These are phyloP conservation scores for Paracentrotus lividus DNA, from an alignment of 53 echinoderm and acorn worm species.

Conservation along the genomic window DNA sequence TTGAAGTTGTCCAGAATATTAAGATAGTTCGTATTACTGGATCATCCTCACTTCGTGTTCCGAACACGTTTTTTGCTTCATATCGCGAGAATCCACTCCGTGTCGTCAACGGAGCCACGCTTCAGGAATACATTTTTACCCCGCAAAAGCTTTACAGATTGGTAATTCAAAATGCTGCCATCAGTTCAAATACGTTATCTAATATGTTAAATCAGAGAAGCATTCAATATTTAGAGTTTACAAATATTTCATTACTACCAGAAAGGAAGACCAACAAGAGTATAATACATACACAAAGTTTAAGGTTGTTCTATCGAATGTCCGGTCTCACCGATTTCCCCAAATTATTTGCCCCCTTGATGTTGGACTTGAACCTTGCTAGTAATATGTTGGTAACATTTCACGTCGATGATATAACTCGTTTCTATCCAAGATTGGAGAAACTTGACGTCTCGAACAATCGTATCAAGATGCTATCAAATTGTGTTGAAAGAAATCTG, in stretches of 20 bases:
- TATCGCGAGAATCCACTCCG: neutral
- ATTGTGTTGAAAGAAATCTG: neutral
- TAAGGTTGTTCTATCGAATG: neutral
- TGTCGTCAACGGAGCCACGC: neutral
- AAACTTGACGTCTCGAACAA: constrained; percentile 28
- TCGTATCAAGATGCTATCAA: neutral
- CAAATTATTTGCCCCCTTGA: neutral
- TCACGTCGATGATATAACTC: neutral
- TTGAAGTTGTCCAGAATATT: neutral
- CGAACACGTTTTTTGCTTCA: neutral
- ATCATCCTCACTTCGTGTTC: neutral
- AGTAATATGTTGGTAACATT: neutral
- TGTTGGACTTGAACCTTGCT: neutral
- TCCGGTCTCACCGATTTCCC: neutral
- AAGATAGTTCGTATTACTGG: neutral
- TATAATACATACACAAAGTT: neutral
- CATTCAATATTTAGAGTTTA: neutral
- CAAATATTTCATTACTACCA: neutral
- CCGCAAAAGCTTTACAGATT: neutral
- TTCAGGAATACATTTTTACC: neutral
- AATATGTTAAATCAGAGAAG: neutral
- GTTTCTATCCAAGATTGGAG: neutral
- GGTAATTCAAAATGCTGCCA: neutral
- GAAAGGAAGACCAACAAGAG: neutral
- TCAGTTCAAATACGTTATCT: neutral